Conservation (phyloP, 2,113 vertebrate species). For the Oxyura jamaicensis region DNA sequence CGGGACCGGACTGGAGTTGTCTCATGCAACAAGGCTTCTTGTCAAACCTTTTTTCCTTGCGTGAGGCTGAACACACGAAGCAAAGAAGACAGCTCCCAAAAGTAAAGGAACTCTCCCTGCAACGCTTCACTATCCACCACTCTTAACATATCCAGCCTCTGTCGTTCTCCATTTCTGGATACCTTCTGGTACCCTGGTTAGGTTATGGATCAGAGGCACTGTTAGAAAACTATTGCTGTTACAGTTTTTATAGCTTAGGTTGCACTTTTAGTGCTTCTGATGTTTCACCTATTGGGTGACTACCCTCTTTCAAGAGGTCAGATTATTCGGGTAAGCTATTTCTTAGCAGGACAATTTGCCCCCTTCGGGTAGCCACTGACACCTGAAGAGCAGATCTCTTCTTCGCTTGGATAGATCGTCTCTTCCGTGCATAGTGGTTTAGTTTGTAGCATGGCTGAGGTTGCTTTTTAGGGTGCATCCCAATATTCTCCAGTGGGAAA, state of each 20-base stretch:
- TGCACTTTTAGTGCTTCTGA: background rate
- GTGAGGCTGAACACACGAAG: background rate
- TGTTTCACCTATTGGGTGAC: background rate
- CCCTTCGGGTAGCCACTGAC: background rate
- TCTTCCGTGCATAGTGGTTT: background rate
- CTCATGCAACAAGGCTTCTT: conserved; percentile 7
- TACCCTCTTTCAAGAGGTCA: background rate
- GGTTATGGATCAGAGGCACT: conserved; percentile 31
- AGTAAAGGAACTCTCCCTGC: conserved; percentile 39
- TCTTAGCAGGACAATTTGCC: background rate
- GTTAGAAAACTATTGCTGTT: conserved; percentile 8
- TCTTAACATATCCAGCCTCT: background rate
- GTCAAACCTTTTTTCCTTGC: background rate
- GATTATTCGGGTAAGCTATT: background rate
- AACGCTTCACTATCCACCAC: background rate
- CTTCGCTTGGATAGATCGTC: background rate
- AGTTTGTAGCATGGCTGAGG: background rate
- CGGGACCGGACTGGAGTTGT: conserved; percentile 1
- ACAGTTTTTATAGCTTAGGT: conserved; percentile 19
- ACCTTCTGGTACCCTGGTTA: conserved; percentile 14
- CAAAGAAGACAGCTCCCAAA: background rate
- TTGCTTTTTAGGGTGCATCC: background rate
- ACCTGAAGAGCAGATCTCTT: background rate
- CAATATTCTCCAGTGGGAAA: background rate
- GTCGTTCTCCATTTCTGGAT: conserved; percentile 5